Evolutionary conservation across 2,797 vertebrate species (phyloP).

Genomic region (Pseudochaenichthys georgianus): DNA sequence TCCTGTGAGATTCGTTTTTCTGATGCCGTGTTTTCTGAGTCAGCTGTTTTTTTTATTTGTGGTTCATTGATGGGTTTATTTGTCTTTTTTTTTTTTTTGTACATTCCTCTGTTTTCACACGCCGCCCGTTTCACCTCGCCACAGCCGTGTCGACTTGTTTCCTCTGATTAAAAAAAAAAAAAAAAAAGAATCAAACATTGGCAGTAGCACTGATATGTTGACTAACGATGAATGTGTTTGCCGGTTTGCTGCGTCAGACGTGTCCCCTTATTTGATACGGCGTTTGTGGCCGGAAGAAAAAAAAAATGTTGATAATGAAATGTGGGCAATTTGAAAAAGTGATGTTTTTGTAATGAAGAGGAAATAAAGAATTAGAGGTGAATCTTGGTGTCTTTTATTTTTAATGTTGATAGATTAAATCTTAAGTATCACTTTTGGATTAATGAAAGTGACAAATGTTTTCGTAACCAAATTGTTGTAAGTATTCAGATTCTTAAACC

Average conservation of each 20-base stretch:
- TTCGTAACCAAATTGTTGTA: no score
- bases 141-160: constrained; percentile 23
- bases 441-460: neutral
- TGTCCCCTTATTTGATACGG: constrained; percentile 50
- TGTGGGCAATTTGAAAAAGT: constrained; percentile 43
- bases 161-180: constrained; percentile 15
- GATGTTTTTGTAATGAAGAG: constrained; percentile 79
- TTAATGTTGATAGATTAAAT: neutral
- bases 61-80: constrained; percentile 52
- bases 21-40: constrained; percentile 47
- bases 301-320: constrained; percentile 47
- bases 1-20: constrained; percentile 70
- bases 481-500: no score
- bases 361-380: constrained; percentile 75
- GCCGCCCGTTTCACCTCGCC: constrained; percentile 44
- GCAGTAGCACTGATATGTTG: constrained; percentile 46
- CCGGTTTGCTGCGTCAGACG: constrained; percentile 25
- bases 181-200: constrained; percentile 20
- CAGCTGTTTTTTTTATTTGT: constrained; percentile 56
- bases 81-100: constrained; percentile 52
- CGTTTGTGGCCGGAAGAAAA: constrained; percentile 31
- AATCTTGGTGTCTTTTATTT: constrained; percentile 18
- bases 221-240: constrained; percentile 21
- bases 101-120: constrained; percentile 71
- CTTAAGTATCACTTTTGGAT: neutral